phyloP scores from a whole-genome alignment of 2,888 invertebrate genomes.

The Acronicta leporina region DNA sequence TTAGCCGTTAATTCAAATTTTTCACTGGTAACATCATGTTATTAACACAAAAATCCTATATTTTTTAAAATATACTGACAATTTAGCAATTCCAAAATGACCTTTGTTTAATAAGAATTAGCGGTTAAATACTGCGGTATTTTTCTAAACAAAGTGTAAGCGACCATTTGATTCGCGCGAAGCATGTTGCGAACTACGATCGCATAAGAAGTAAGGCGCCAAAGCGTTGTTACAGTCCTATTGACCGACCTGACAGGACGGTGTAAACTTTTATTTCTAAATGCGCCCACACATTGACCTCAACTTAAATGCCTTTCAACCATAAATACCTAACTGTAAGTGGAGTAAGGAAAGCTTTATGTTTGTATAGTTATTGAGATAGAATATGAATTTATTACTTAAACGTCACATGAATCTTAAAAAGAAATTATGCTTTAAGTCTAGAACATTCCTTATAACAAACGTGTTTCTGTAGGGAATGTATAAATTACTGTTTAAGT shows the following conservation, averaged over 20 bases:
- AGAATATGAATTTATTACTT: conserved; percentile 15
- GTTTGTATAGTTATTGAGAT: conserved; percentile 8
- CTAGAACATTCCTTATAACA: conserved; percentile 26
- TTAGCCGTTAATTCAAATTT: conserved; percentile 37
- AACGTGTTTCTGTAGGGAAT: conserved; percentile 12
- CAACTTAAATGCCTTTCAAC: conserved; percentile 26
- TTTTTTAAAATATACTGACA: background rate
- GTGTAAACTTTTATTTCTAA: conserved; percentile 58
- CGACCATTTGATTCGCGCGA: conserved; percentile 39
- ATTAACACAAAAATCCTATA: background rate
- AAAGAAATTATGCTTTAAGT: conserved; percentile 10
- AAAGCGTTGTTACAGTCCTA: conserved; percentile 61
- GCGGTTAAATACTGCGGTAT: conserved; percentile 24
- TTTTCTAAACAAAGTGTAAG: conserved; percentile 35
- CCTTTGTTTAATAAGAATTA: conserved; percentile 5
- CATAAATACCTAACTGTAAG: conserved; percentile 17
- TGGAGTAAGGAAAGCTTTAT: conserved; percentile 25
- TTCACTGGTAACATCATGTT: background rate
- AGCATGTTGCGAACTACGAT: conserved; percentile 44
- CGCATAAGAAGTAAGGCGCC: conserved; percentile 51
- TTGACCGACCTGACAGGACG: conserved; percentile 65
- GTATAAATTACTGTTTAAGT: conserved; percentile 1
- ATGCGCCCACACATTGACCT: conserved; percentile 50
- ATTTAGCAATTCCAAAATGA: background rate
- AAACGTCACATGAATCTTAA: conserved; percentile 16